Conservation (phyloP, 1,140 invertebrate species). For the Alviniconcha marisindica region DNA sequence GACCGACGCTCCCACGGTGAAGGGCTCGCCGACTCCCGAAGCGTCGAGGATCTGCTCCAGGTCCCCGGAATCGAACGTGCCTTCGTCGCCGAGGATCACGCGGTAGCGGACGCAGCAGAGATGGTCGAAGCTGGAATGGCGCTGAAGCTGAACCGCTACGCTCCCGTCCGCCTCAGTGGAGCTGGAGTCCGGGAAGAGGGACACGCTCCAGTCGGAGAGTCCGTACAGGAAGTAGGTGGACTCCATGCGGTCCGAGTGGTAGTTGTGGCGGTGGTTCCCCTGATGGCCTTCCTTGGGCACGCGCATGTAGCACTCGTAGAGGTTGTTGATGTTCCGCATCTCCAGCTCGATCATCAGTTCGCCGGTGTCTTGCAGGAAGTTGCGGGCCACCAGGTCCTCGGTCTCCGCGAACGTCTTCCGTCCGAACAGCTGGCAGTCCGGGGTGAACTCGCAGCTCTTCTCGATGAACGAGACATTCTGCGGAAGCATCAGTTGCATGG, state of each 20-base stretch:
- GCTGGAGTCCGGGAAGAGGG: slow-evolving; percentile 81
- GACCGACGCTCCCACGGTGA: slow-evolving; percentile 58
- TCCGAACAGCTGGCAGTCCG: slow-evolving; percentile 86
- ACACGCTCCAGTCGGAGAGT: slow-evolving; percentile 91
- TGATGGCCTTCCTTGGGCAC: slow-evolving; percentile 60
- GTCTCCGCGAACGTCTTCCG: slow-evolving; percentile 88
- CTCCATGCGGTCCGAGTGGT: slow-evolving; percentile 79
- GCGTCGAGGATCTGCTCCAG: slow-evolving; percentile 87
- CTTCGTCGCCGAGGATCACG: slow-evolving; percentile 84
- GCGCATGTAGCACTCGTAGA: slow-evolving; percentile 82
- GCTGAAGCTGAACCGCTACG: slow-evolving; percentile 81
- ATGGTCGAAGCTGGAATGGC: slow-evolving; percentile 89
- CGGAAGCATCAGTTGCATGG: too few relatives aligned
- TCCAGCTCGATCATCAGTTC: slow-evolving; percentile 90
- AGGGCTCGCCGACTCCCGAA: slow-evolving; percentile 64
- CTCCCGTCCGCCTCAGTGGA: slow-evolving; percentile 75
- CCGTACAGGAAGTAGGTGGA: slow-evolving; percentile 86
- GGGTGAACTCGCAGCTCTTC: slow-evolving; percentile 84
- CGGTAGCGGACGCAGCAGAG: slow-evolving; percentile 85
- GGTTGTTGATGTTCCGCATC: slow-evolving; percentile 86
- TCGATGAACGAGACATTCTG: slow-evolving; percentile 88
- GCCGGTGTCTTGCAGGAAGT: slow-evolving; percentile 89
- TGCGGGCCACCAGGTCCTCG: slow-evolving; percentile 84
- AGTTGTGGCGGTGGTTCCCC: slow-evolving; percentile 45
- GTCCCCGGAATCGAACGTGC: slow-evolving; percentile 84